These are phyloP conservation scores for Recurvirostra avosetta DNA, from an alignment of 2,113 vertebrate genomes.

Conservation along the genomic window DNA sequence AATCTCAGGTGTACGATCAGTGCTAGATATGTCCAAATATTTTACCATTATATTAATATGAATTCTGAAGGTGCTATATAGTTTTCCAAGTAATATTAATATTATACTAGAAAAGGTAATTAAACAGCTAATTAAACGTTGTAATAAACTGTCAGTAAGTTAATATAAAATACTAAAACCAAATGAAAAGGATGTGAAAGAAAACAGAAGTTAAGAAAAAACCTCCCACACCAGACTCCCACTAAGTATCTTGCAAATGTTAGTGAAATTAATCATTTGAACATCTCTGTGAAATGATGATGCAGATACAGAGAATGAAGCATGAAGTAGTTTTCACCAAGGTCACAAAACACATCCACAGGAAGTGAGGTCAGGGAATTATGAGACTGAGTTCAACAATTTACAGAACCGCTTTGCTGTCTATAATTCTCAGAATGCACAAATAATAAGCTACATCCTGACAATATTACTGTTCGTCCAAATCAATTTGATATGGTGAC, in stretches of 20 bases:
- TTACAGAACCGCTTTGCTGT: neutral
- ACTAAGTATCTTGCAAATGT: neutral
- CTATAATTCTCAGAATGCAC: neutral
- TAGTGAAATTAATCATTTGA: neutral
- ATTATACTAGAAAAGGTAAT: neutral
- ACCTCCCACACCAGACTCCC: neutral
- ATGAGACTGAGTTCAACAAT: neutral
- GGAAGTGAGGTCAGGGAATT: neutral
- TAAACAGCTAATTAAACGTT: neutral
- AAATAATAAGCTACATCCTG: neutral
- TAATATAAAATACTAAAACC: neutral
- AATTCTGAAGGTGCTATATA: neutral
- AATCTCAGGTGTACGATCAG: neutral
- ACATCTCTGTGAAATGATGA: neutral
- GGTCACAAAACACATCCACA: neutral
- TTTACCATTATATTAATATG: neutral
- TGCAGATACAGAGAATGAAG: neutral
- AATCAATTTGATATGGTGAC: neutral
- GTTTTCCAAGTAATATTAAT: neutral
- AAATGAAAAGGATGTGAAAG: neutral
- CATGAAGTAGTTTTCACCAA: neutral
- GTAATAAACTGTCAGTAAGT: neutral
- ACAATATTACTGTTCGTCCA: neutral
- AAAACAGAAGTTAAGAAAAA: neutral
- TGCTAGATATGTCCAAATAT: neutral